A percentile compares a stretch with the other conserved stretches of the same genome.
These are phyloP conservation scores for Cyclopterus lumpus DNA, from an alignment of 2,797 vertebrate species.

Conservation along the genomic window DNA sequence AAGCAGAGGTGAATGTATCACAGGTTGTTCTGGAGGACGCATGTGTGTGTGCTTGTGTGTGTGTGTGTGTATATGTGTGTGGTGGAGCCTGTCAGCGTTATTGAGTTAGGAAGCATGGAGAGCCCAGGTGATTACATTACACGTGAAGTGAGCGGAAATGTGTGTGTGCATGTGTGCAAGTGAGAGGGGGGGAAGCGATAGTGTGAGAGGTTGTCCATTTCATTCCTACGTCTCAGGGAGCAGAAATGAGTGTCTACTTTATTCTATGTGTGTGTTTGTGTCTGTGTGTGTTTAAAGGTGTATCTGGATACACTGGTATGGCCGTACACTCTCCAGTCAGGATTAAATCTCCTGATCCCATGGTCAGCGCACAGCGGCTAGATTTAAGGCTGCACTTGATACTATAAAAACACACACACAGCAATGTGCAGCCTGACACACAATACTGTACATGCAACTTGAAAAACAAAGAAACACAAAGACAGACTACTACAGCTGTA, in stretches of 20 bases:
- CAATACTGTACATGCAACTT: conserved; percentile 18
- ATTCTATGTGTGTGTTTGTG: background rate
- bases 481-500: conserved; percentile 34
- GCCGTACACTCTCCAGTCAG: conserved; percentile 24
- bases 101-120: conserved; percentile 76
- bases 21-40: conserved; percentile 60
- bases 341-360: conserved; percentile 49
- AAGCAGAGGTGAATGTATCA: conserved; percentile 51
- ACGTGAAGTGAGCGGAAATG: conserved; percentile 66
- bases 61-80: conserved; percentile 31
- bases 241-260: conserved; percentile 31
- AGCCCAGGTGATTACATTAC: conserved; percentile 79
- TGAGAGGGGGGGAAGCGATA: background rate
- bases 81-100: conserved; percentile 67
- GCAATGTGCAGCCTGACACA: conserved; percentile 1
- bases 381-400: conserved; percentile 48
- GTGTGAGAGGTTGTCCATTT: conserved; percentile 11
- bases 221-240: conserved; percentile 12
- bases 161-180: conserved; percentile 29
- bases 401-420: conserved; percentile 34
- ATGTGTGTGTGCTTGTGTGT: conserved; percentile 42
- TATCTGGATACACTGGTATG: conserved; percentile 12
- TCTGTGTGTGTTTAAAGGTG: conserved; percentile 24
- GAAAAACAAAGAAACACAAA: conserved; percentile 33
- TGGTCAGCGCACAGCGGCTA: conserved; percentile 40